Percentiles rank a stretch among this genome's conserved stretches.
These are phyloP conservation scores for Dicrostonyx torquatus DNA, from an alignment of 2,797 vertebrate species.

Conservation along the genomic window DNA sequence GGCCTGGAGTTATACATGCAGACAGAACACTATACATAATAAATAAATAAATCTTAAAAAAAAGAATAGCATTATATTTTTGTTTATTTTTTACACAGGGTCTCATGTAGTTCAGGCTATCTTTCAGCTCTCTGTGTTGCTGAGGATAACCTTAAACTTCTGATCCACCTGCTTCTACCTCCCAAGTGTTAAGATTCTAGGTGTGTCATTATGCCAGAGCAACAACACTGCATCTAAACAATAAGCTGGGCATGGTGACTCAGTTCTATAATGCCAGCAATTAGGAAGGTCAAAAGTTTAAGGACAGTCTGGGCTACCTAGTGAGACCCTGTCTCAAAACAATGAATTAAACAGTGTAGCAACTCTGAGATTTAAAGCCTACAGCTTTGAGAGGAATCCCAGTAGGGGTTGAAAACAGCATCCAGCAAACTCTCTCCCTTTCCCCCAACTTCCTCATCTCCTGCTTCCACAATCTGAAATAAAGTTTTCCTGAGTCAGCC, in stretches of 20 bases:
- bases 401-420: background rate
- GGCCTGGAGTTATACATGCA: too few relatives aligned
- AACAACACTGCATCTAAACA: background rate
- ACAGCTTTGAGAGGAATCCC: conserved; percentile 15
- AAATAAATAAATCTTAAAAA: too few relatives aligned
- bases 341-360: background rate
- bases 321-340: background rate
- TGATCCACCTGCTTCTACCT: background rate
- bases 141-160: background rate
- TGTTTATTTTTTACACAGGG: background rate
- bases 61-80: background rate
- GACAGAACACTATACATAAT: too few relatives aligned
- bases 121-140: background rate
- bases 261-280: background rate
- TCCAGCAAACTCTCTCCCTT: background rate
- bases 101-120: background rate
- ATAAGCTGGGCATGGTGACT: background rate
- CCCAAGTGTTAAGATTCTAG: background rate
- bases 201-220: background rate
- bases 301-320: background rate
- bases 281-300: background rate
- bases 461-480: background rate
- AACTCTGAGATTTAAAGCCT: conserved; percentile 31
- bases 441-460: background rate
- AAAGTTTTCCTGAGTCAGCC: conserved; percentile 14